Evolutionary conservation across 2,888 invertebrate species (phyloP).

Genomic region (Caenorhabditis zanzibari): DNA sequence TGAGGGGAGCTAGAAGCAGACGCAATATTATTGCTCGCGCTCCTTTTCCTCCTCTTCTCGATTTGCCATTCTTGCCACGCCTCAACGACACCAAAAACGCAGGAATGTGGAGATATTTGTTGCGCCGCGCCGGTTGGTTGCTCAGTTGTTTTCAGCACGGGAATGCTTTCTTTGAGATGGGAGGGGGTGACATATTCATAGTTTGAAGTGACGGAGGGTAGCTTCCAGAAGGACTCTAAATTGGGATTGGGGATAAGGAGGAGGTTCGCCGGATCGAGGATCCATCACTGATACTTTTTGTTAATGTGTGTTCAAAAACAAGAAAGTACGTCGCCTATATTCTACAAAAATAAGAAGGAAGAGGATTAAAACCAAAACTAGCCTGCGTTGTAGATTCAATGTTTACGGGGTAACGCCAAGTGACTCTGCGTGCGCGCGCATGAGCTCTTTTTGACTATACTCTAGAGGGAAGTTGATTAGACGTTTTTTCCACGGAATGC

Average conservation of each 20-base stretch:
- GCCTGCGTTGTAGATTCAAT: not conserved
- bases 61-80: conserved; percentile 54
- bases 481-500: no score
- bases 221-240: no score
- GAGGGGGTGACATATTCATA: not conserved
- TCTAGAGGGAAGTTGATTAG: no score
- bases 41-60: conserved; percentile 34
- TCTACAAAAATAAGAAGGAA: no score
- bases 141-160: conserved; percentile 11
- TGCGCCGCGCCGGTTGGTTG: no score
- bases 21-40: conserved; percentile 46
- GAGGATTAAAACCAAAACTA: no score
- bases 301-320: no score
- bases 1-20: conserved; percentile 23
- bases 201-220: no score
- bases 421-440: not conserved
- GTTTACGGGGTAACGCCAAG: conserved; percentile 7
- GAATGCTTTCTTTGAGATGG: conserved; percentile 8
- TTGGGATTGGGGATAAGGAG: no score
- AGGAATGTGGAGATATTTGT: not conserved
- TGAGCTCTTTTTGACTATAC: not conserved
- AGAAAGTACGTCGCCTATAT: no score
- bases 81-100: conserved; percentile 25
- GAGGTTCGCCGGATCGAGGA: no score
- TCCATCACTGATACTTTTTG: no score